phyloP scores from a whole-genome alignment of 2,888 invertebrate genomes.

The Synanthedon andrenaeformis region DNA sequence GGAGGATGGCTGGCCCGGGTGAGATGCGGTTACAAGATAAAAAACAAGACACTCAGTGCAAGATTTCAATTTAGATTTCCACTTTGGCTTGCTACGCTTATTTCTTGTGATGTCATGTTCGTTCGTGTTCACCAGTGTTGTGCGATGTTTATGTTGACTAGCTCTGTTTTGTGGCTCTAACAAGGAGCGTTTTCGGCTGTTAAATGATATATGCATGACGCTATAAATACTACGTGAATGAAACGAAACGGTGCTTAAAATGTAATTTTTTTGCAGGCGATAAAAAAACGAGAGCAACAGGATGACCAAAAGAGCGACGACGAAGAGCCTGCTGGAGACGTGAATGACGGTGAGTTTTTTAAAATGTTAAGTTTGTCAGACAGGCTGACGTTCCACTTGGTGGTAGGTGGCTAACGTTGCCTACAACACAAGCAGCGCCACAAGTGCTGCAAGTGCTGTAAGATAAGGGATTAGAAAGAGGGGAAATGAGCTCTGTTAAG shows the following conservation, averaged over 20 bases:
- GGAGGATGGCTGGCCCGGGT: constrained; percentile 68
- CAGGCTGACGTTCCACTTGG: too few species aligned
- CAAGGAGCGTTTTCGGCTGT: constrained; percentile 19
- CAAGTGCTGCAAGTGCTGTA: too few species aligned
- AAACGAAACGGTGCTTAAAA: constrained; percentile 15
- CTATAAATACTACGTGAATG: background rate
- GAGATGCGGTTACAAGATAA: constrained; percentile 53
- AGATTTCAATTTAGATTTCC: constrained; percentile 62
- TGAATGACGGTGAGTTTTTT: constrained; percentile 49
- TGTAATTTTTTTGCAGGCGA: constrained; percentile 46
- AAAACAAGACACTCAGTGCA: constrained; percentile 33
- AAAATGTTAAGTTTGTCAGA: too few species aligned
- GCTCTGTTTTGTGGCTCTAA: constrained; percentile 25
- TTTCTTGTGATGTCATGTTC: constrained; percentile 38
- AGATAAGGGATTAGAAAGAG: too few species aligned
- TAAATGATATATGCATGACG: constrained; percentile 1
- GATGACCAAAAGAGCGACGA: constrained; percentile 59
- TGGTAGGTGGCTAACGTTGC: too few species aligned
- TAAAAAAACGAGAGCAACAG: constrained; percentile 56
- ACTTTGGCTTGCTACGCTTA: constrained; percentile 44
- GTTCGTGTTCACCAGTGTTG: constrained; percentile 22
- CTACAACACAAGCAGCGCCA: too few species aligned
- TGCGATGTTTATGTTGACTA: constrained; percentile 25
- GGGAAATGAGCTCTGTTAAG: background rate
- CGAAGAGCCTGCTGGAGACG: constrained; percentile 45